phyloP scores from a whole-genome alignment of 2,797 vertebrate genomes.

The Mycteria americana region DNA sequence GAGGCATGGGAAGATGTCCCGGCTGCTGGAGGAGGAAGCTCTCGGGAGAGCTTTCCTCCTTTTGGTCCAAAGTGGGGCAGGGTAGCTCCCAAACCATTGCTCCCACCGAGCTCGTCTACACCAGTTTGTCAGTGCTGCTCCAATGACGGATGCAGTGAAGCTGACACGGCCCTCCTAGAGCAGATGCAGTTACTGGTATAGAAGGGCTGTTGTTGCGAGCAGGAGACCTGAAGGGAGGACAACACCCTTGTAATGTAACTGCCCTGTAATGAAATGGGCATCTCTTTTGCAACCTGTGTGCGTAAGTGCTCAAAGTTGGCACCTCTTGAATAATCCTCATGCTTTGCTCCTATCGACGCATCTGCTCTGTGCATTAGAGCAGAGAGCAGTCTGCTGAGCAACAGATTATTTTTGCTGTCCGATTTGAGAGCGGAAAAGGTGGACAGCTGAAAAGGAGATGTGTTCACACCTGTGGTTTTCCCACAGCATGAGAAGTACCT shows the following conservation, averaged over 20 bases:
- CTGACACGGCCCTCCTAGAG: neutral
- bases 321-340: neutral
- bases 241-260: neutral
- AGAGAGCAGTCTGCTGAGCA: neutral
- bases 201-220: neutral
- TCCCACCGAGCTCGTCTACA: neutral
- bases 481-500: neutral
- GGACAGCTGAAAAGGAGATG: neutral
- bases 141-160: neutral
- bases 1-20: neutral
- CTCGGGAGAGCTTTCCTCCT: neutral
- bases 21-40: slow-evolving; percentile 20
- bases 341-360: neutral
- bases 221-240: neutral
- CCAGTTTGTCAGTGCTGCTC: neutral
- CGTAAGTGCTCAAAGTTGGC: neutral
- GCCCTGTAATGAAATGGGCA: neutral
- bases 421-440: neutral
- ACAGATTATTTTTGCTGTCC: neutral
- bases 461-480: neutral
- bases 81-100: neutral
- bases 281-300: neutral
- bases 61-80: neutral
- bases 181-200: neutral
- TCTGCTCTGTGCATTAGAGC: neutral